Conservation (phyloP, 2,113 vertebrate species). For the Gymnobelideus leadbeateri region DNA sequence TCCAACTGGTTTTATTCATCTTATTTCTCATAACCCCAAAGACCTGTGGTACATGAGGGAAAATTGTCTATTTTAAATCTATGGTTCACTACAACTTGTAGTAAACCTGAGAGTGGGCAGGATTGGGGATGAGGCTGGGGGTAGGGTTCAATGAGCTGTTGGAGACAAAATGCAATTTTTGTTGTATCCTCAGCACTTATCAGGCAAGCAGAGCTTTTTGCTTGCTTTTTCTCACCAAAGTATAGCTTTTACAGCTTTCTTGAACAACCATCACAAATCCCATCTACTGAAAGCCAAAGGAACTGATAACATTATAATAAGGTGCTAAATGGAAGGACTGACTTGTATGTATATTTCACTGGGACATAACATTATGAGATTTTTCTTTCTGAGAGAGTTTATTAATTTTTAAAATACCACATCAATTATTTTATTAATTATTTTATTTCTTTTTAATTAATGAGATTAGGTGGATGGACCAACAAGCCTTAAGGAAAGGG, state of each 20-base stretch:
- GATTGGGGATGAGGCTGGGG: background rate
- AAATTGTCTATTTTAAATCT: background rate
- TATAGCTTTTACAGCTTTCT: background rate
- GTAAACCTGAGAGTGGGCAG: conserved; percentile 6
- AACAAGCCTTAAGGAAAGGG: background rate
- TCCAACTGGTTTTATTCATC: background rate
- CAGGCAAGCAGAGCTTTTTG: background rate
- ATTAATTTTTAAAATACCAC: background rate
- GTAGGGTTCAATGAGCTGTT: background rate
- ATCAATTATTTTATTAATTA: background rate
- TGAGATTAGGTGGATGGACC: background rate
- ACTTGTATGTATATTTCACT: background rate
- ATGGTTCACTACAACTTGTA: conserved; percentile 19
- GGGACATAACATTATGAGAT: background rate
- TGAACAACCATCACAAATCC: background rate
- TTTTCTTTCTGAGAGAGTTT: background rate
- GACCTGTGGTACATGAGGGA: background rate
- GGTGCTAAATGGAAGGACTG: background rate
- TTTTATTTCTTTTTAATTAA: background rate
- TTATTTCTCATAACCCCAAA: background rate
- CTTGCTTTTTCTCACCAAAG: background rate
- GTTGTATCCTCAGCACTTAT: background rate
- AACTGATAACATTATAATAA: background rate
- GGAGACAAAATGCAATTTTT: background rate
- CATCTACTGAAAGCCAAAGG: background rate